Conservation (phyloP, 2,113 vertebrate genomes). For the Prunella himalayana region DNA sequence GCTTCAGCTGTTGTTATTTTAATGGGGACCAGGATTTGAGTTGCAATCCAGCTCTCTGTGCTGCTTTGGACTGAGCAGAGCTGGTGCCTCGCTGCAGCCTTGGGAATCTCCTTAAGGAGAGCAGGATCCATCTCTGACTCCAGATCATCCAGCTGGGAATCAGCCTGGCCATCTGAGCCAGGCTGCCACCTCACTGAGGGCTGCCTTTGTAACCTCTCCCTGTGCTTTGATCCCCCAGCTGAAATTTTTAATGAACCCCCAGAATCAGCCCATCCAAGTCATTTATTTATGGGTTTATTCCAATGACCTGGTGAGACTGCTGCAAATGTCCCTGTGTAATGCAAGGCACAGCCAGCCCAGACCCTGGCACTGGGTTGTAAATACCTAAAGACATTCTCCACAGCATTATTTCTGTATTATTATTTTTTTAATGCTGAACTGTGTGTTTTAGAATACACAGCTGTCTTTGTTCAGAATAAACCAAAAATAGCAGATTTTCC, state of each 20-base stretch:
- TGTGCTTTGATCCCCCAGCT: background rate
- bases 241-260: background rate
- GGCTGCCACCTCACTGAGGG: background rate
- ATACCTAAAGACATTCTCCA: background rate
- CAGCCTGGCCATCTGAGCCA: background rate
- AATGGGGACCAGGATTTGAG: background rate
- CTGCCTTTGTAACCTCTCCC: background rate
- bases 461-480: slow-evolving; percentile 65
- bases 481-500: slow-evolving; percentile 64
- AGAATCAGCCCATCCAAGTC: background rate
- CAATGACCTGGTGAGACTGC: accelerated
- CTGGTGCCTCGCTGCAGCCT: accelerated
- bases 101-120: background rate
- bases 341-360: background rate
- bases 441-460: slow-evolving; percentile 64
- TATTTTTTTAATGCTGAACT: slow-evolving; percentile 25
- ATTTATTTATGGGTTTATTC: background rate
- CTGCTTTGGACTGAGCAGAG: background rate
- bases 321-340: background rate
- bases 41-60: accelerated
- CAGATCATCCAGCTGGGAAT: background rate
- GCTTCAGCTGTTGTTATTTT: background rate
- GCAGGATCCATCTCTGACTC: background rate
- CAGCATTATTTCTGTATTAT: background rate
- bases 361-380: background rate